Base-by-base conservation (phyloP, 2,797 vertebrate genomes). In the Eospalax fontanierii region DNA sequence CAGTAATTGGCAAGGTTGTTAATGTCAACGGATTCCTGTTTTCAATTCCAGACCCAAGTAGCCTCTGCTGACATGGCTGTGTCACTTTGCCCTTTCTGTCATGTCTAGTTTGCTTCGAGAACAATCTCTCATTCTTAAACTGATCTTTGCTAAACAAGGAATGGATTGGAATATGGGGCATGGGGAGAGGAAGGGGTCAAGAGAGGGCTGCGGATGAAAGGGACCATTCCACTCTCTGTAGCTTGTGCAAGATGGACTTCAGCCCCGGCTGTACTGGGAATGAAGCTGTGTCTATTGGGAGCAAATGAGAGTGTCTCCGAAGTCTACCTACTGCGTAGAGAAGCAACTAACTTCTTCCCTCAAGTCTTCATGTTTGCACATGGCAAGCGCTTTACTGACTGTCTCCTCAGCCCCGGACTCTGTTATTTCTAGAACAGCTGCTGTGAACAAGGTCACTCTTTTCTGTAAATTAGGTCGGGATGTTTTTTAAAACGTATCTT, bases 1-100 rank as follows among this genome's bases (percentile, higher is more conserved):
- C n/a, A 40, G 65, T 90, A 91, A 92, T 76, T 96, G 95, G 86
- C 87, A 87, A 76, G 65, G 40, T 65, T 93, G 54, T 59, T 92
- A 84, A 93, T 78, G 86, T 92, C 91, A 90, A 10, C 0, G 0
- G 75, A 75, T 54, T 54, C 66, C 66, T 70, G 24, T 50, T 7
- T 57, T 81, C 65, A 35, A 26, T 81, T 81, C 35, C 68, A 90
- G 70, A 74, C 79, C 88, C 59, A 38, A 82, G 68, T n/a, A n/a
- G 46, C 3, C 3, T 11, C 43, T 59, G 75, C 24, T 80, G 30
- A 81, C 59, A 0, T 1, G 40, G 50, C 81, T 89, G 63, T 89
- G 63, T 74, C 73, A 1, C 80, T 63, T 40, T 87, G 81, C 33
- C 74, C 76, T 96, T 88, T 80, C 26, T 93, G 71, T 73, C 50